Base-by-base conservation (phyloP, 2,888 invertebrate species). In the Patella caerulea region DNA sequence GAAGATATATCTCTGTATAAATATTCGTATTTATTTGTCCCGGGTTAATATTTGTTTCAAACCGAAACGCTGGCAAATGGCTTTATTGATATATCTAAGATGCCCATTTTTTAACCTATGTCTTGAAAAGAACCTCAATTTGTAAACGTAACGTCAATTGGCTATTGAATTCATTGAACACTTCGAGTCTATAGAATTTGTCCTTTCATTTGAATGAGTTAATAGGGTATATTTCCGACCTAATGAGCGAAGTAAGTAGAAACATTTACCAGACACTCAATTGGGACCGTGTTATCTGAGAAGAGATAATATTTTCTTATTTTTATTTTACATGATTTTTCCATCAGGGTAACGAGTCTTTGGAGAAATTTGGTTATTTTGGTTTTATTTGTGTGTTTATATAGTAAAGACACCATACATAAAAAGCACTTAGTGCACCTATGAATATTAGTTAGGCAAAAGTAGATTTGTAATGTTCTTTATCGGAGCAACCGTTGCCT, bases 61-160 rank as follows among this genome's bases (percentile, higher is more conserved):
- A 65, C 24, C 17, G 65, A 65, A 65, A 65, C 19, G 65, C 19
- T 65, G 65, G 24, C 65, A 65, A 65, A 14, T 45, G 7, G 24
- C 65, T 24, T 65, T 65, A 65, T 65, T 65, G 65, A 65, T 24
- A 19, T 65, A 65, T 65, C 65, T 12, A 65, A 65, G 14, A 24
- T 65, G 65, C 3, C 65, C 24, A 24, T 24, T 24, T 45, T 45
- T 45, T 45, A 45, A 45, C 24, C 24, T n/a, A 14, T 24, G 19
- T 15, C 24, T 65, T 65, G 65, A 24, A 24, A 65, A 65, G 65
- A 24, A 14, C 19, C 24, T 24, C 19, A 65, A 65, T 65, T 65
- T 65, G 65, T 65, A 65, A 65, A 65, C 65, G 12, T 19, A 24
- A 65, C 65, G 24, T 65, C 65, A 24, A 65, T 65, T 65, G 65